These are phyloP conservation scores for Drosophila gunungcola DNA, from an alignment of 1,140 invertebrate genomes.

Conservation along the genomic window DNA sequence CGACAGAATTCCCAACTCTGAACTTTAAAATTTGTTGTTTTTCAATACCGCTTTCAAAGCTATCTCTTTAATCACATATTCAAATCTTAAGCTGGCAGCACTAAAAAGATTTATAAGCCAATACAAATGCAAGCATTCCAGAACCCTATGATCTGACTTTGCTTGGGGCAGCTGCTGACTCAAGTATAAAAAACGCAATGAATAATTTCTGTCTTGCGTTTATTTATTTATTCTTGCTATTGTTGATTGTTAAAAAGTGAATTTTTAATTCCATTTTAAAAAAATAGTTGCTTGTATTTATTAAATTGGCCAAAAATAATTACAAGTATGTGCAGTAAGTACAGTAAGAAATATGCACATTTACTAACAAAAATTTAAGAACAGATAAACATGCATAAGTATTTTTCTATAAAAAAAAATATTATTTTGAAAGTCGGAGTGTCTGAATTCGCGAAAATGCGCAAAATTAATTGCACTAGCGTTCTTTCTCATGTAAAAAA, in stretches of 20 bases:
- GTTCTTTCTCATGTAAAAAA: constrained; percentile 10
- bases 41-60: background rate
- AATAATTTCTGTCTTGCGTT: background rate
- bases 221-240: background rate
- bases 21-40: background rate
- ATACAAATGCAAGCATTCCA: background rate
- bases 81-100: too few species aligned
- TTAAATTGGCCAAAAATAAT: too few species aligned
- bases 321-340: too few species aligned
- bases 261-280: too few species aligned
- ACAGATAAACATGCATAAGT: too few species aligned
- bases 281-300: too few species aligned
- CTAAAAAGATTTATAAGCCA: too few species aligned
- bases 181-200: constrained; percentile 3
- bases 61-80: too few species aligned
- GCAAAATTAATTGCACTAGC: constrained; percentile 13
- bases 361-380: too few species aligned
- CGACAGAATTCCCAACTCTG: background rate
- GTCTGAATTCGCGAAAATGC: background rate
- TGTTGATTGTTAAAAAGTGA: too few species aligned
- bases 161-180: background rate
- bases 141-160: background rate
- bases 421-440: background rate
- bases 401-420: too few species aligned
- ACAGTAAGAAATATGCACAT: too few species aligned